Conservation (phyloP, 2,888 invertebrate genomes). For the Lydus trimaculatus region DNA sequence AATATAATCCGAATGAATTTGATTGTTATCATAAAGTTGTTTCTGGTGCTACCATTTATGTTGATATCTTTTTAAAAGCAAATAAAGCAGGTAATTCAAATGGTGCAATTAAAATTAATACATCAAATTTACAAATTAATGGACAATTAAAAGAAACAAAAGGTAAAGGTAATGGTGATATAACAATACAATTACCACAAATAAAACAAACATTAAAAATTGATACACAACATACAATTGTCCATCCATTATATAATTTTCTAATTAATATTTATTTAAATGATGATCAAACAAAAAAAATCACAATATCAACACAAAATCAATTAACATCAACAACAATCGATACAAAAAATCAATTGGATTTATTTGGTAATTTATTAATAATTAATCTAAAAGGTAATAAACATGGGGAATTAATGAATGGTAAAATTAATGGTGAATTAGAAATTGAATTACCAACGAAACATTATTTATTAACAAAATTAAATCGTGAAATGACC, state of each 20-base stretch:
- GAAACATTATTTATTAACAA: slow-evolving; percentile 60
- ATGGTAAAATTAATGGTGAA: slow-evolving; percentile 61
- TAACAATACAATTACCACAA: slow-evolving; percentile 68
- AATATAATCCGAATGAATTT: slow-evolving; percentile 48
- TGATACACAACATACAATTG: slow-evolving; percentile 69
- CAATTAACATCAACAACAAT: slow-evolving; percentile 63
- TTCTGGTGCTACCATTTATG: slow-evolving; percentile 61
- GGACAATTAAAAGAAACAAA: slow-evolving; percentile 71
- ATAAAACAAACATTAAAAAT: slow-evolving; percentile 68
- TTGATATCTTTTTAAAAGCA: slow-evolving; percentile 66
- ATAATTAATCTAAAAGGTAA: slow-evolving; percentile 61
- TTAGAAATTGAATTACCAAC: slow-evolving; percentile 64
- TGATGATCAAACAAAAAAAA: slow-evolving; percentile 73
- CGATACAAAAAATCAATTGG: slow-evolving; percentile 58
- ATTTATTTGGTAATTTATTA: slow-evolving; percentile 62
- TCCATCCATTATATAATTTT: slow-evolving; percentile 68
- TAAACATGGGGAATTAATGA: slow-evolving; percentile 57
- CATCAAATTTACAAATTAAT: slow-evolving; percentile 67
- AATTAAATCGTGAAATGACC: slow-evolving; percentile 52
- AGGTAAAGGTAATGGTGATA: slow-evolving; percentile 70
- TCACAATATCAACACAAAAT: slow-evolving; percentile 71
- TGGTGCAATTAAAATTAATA: slow-evolving; percentile 66
- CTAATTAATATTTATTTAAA: slow-evolving; percentile 71
- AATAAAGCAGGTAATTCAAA: slow-evolving; percentile 59
- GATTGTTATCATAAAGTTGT: slow-evolving; percentile 65